Evolutionary conservation across 2,888 invertebrate genomes (phyloP), one percentile per base, ranked within the genome.

Genomic region (Mesorhabditis spiculigera): DNA sequence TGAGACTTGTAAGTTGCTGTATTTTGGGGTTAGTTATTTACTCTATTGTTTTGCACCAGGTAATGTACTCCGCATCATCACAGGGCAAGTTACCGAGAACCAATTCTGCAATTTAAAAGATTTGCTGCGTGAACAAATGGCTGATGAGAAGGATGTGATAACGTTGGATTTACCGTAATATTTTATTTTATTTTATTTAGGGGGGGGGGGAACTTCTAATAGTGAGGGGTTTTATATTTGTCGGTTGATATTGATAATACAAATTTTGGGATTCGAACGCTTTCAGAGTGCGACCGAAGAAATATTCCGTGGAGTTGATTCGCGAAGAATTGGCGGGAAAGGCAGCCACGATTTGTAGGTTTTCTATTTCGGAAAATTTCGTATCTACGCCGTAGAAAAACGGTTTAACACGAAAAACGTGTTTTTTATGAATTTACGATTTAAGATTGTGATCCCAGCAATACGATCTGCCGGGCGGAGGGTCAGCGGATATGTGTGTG

Each of bases 41-140:
- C 28, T 28, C 28, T 28, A 28, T 28, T 28, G 28, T 28, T 28
- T 28, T 28, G 28, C 28, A 28, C 28, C 28, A 50, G 58, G 58
- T n/a, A 10, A 10, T 50, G 58, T 50, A 13, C 58, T 50, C n/a
- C 58, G 58, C 8, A 50, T 50, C 8, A 50, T 50, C 58, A 50
- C 58, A 10, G 58, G 58, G 8, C 10, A 50, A 50, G n/a, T 50
- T 50, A n/a, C n/a, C 58, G 58, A 50, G 58, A 50, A 50, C n/a
- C 58, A 10, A 50, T 50, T 50, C n/a, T 50, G 58, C n/a, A 50
- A 50, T 50, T 50, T 50, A 50, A 50, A 50, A 50, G 58, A 50
- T 50, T n/a, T 50, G 8, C 58, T 50, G 10, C 58, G 58, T 13
- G 58, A 50, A 13, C 58, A 50, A 28, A 28, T 28, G 28, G 28